Evolutionary conservation across 2,797 vertebrate genomes (phyloP).

Genomic region (Echiichthys vipera): DNA sequence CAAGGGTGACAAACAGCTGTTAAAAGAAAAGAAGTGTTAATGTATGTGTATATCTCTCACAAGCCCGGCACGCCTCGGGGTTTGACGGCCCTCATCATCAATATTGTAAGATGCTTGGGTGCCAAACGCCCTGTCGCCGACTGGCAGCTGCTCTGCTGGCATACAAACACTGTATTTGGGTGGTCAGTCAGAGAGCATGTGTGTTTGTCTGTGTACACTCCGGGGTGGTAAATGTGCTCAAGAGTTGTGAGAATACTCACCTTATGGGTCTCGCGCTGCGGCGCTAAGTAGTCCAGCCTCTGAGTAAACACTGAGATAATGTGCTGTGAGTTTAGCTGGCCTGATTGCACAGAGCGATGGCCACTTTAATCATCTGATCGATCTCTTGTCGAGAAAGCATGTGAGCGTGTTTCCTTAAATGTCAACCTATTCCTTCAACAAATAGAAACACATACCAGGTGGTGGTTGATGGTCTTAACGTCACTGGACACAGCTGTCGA

Average conservation of each 20-base stretch:
- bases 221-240: slow-evolving; percentile 36
- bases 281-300: slow-evolving; percentile 53
- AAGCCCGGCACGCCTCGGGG: background rate
- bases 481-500: slow-evolving; percentile 73
- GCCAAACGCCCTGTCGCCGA: slow-evolving; percentile 9
- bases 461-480: slow-evolving; percentile 28
- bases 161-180: slow-evolving; percentile 50
- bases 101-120: slow-evolving; percentile 41
- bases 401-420: background rate
- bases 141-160: slow-evolving; percentile 54
- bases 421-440: slow-evolving; percentile 1
- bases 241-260: slow-evolving; percentile 56
- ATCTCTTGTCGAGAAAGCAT: background rate
- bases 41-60: slow-evolving; percentile 32
- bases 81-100: slow-evolving; percentile 38
- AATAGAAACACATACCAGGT: slow-evolving; percentile 43
- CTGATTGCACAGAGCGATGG: background rate
- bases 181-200: slow-evolving; percentile 40
- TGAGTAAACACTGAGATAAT: slow-evolving; percentile 63
- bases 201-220: slow-evolving; percentile 55
- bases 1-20: slow-evolving; percentile 60
- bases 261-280: slow-evolving; percentile 52
- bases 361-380: background rate
- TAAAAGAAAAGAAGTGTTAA: slow-evolving; percentile 37
- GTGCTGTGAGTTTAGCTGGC: slow-evolving; percentile 33